phyloP scores from a whole-genome alignment of 1,140 invertebrate species.

The Listronotus oregonensis region DNA sequence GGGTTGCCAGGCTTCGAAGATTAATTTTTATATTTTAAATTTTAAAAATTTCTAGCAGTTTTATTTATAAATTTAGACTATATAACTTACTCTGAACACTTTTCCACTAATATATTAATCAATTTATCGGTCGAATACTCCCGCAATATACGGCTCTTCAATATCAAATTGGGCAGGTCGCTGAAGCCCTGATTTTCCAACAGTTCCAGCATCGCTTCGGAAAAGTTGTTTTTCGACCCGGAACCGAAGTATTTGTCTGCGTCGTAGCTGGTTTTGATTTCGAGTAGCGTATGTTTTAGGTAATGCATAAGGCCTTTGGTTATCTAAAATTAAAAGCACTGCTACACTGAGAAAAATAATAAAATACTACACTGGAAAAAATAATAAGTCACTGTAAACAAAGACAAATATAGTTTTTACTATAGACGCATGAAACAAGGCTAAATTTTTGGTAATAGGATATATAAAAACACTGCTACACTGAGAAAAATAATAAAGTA shows the following conservation, averaged over 20 bases:
- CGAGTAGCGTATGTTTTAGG: conserved; percentile 58
- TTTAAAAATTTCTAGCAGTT: no score
- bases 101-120: conserved; percentile 57
- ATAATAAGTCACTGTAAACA: no score
- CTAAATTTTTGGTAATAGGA: no score
- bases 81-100: conserved; percentile 40
- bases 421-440: no score
- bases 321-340: conserved; percentile 40
- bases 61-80: no score
- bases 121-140: conserved; percentile 65
- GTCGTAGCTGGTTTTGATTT: conserved; percentile 56
- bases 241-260: conserved; percentile 54
- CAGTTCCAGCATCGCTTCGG: conserved; percentile 58
- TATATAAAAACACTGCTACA: no score
- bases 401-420: no score
- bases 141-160: conserved; percentile 61
- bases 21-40: no score
- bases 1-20: no score
- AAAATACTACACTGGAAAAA: no score
- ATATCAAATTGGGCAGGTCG: conserved; percentile 60
- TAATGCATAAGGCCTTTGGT: conserved; percentile 62
- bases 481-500: no score
- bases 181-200: conserved; percentile 56
- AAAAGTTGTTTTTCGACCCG: conserved; percentile 59
- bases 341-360: no score